Conservation (phyloP, 2,888 invertebrate species). For the Heliconius charithonia region DNA sequence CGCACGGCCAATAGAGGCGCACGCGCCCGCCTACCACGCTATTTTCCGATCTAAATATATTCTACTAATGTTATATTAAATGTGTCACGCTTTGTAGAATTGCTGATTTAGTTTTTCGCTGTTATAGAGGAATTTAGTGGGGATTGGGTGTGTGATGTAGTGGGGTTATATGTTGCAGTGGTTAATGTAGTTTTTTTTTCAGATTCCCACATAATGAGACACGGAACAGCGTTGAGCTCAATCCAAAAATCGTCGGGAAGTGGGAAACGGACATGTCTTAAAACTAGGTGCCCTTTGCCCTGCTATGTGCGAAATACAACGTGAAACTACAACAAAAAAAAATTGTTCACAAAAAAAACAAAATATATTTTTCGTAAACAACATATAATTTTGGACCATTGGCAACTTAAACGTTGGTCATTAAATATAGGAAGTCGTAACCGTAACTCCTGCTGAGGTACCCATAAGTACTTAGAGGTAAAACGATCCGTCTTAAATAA, state of each 20-base stretch:
- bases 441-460: too few relatives aligned
- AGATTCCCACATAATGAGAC: too few relatives aligned
- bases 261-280: too few relatives aligned
- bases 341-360: too few relatives aligned
- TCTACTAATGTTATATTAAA: conserved; percentile 33
- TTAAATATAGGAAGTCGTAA: neutral
- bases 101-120: neutral
- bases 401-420: neutral
- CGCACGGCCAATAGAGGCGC: conserved; percentile 69
- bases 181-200: too few relatives aligned
- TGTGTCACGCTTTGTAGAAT: neutral
- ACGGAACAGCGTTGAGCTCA: too few relatives aligned
- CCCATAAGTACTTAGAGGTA: neutral
- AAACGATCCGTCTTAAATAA: conserved; percentile 15
- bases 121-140: too few relatives aligned
- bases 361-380: neutral
- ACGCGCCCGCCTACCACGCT: conserved; percentile 75
- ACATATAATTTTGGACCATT: neutral
- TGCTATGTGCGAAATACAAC: too few relatives aligned
- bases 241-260: too few relatives aligned
- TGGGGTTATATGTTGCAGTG: neutral
- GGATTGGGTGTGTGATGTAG: neutral
- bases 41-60: conserved; percentile 74
- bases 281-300: too few relatives aligned
- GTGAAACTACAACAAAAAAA: too few relatives aligned